Evolutionary conservation across 2,888 invertebrate genomes (phyloP), one percentile per base, ranked within the genome.

Genomic region (Bellardia bayeri): DNA sequence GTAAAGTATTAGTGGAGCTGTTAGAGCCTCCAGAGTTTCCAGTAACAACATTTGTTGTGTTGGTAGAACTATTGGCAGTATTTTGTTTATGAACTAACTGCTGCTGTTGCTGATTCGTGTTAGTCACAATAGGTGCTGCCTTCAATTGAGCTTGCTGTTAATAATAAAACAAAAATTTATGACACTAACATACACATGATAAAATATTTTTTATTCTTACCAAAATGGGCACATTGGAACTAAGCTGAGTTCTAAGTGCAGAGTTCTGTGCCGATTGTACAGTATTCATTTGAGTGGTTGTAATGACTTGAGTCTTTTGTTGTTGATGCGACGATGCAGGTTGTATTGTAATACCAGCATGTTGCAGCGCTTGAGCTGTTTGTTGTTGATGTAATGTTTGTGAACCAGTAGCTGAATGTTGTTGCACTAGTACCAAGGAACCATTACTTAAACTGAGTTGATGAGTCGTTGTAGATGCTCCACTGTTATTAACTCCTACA

Each of bases 121-220:
- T 90, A 45, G 90, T 91, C 37, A 91, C 90, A 88, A 92, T 90
- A 16, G 92, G 91, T 33, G 91, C 90, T 64, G 94, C 95, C 91
- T 96, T 96, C 72, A 96, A 93, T 91, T 96, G 96, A 71, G 96
- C 95, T 94, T 96, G 96, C 96, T 96, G 90, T 23, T 37, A 5
- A 30, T 63, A 37, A 42, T 16, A 40, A 33, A 42, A 49, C 0
- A 49, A 56, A 71, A 56, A 66, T 30, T 51, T 63, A 30, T 30
- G 54, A 51, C n/a, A 42, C 1, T 13, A 88, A 79, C 14, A 45
- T 30, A n/a, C 2, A 33, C 2, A 14, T 83, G 49, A 14, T 69
- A 71, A 0, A 5, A 4, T 16, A 56, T 37, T 23, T 9, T 42
- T 5, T 74, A 14, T 64, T 56, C 95, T 94, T 92, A 96, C 96